These are phyloP conservation scores for Urocyon cinereoargenteus DNA, from an alignment of 2,797 vertebrate species.

Conservation along the genomic window DNA sequence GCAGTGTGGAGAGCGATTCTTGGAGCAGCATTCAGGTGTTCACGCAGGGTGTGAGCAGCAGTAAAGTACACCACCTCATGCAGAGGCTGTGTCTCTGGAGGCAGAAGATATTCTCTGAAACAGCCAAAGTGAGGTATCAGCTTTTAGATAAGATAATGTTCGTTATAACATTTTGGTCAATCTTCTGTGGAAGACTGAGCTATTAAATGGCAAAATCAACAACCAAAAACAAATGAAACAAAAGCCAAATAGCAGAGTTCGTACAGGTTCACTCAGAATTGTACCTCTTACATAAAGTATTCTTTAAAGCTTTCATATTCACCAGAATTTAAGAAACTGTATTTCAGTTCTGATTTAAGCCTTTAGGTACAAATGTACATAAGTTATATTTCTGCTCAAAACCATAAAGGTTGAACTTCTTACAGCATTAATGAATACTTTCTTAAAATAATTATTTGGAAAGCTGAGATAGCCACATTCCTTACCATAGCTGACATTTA, in stretches of 20 bases:
- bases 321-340: background rate
- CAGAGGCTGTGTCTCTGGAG: conserved; percentile 93
- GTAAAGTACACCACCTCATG: conserved; percentile 94
- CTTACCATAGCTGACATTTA: background rate
- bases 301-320: conserved; percentile 26
- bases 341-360: conserved; percentile 42
- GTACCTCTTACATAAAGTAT: background rate
- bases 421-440: background rate
- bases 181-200: conserved; percentile 4
- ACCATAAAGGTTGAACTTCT: conserved; percentile 49
- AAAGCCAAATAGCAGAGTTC: background rate
- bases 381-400: conserved; percentile 17
- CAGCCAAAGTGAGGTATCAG: conserved; percentile 22
- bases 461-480: conserved; percentile 9
- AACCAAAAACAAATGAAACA: conserved; percentile 46
- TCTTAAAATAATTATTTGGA: conserved; percentile 27
- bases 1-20: conserved; percentile 96
- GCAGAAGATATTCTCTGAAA: conserved; percentile 91
- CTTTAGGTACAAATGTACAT: conserved; percentile 8
- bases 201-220: conserved; percentile 56
- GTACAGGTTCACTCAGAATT: conserved; percentile 16
- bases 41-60: conserved; percentile 90
- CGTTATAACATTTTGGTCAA: background rate
- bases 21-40: conserved; percentile 94
- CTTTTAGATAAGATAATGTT: background rate